Conservation (phyloP, 1,140 invertebrate species). For the Steinernema khuongi region DNA sequence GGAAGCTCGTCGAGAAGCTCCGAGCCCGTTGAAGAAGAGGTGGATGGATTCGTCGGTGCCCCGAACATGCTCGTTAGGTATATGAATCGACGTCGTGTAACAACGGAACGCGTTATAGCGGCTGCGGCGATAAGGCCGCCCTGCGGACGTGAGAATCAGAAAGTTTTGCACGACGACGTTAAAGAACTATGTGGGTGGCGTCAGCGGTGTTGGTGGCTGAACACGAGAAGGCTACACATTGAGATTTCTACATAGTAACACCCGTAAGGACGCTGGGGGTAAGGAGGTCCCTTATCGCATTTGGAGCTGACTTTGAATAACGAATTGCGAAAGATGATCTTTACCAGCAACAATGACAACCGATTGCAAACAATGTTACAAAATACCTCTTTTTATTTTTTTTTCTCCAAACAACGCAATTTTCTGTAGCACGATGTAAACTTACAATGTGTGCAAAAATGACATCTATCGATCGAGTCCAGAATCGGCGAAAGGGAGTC, state of each 20-base stretch:
- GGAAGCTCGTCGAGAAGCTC: neutral
- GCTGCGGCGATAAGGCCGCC: neutral
- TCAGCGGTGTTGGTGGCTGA: neutral
- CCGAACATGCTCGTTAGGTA: no score
- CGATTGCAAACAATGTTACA: constrained; percentile 7
- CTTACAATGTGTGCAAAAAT: no score
- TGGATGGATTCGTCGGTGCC: neutral
- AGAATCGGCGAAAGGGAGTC: no score
- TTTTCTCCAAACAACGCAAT: no score
- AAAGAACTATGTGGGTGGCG: constrained; percentile 5
- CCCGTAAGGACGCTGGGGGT: no score
- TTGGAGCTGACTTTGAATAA: no score
- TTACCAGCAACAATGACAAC: neutral
- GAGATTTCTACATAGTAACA: no score
- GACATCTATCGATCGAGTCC: no score
- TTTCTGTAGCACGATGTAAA: no score
- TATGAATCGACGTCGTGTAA: neutral
- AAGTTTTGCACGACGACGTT: neutral
- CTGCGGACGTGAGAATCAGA: constrained; percentile 6
- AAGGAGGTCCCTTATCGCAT: no score
- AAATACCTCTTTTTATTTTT: neutral
- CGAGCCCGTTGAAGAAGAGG: neutral
- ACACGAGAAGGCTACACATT: neutral
- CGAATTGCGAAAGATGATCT: no score
- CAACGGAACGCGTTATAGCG: neutral